Evolutionary conservation across 2,797 vertebrate species (phyloP).

Genomic region (Myripristis jacobus): DNA sequence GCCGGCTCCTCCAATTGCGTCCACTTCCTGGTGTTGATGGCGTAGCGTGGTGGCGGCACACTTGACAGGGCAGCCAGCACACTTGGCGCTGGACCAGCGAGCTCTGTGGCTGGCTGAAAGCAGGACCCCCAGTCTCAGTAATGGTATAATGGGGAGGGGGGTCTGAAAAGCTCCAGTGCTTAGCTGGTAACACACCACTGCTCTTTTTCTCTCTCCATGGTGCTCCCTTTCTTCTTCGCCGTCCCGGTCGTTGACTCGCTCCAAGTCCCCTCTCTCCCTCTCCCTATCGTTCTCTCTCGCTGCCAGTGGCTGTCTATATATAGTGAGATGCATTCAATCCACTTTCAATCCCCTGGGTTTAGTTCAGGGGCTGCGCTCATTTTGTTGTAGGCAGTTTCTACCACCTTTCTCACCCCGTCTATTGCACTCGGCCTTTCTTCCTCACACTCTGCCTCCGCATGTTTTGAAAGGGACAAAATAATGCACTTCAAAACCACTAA

Average conservation of each 20-base stretch:
- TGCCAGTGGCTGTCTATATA: constrained; percentile 68
- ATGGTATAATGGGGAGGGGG: constrained; percentile 67
- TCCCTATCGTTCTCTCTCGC: constrained; percentile 32
- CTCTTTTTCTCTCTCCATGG: constrained; percentile 61
- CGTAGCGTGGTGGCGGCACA: constrained; percentile 42
- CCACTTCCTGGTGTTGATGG: constrained; percentile 59
- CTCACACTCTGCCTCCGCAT: constrained; percentile 44
- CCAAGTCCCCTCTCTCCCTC: constrained; percentile 28
- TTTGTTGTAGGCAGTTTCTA: constrained; percentile 68
- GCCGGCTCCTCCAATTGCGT: constrained; percentile 63
- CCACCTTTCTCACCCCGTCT: constrained; percentile 64
- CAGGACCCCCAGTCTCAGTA: constrained; percentile 60
- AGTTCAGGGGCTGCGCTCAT: constrained; percentile 77
- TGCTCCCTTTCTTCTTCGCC: constrained; percentile 64
- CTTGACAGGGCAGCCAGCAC: constrained; percentile 50
- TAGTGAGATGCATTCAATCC: constrained; percentile 79
- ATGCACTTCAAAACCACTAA: constrained; percentile 58
- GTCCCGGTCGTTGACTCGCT: constrained; percentile 61
- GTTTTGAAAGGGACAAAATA: constrained; percentile 62
- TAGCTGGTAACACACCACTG: constrained; percentile 75
- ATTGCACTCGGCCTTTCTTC: constrained; percentile 62
- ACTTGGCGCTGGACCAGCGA: constrained; percentile 63
- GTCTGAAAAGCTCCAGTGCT: constrained; percentile 70
- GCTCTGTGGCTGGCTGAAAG: constrained; percentile 54
- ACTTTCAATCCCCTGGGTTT: constrained; percentile 80